Evolutionary conservation across 2,797 vertebrate species (phyloP), one percentile per base, ranked within the genome.

Genomic region (Clarias pachynema): DNA sequence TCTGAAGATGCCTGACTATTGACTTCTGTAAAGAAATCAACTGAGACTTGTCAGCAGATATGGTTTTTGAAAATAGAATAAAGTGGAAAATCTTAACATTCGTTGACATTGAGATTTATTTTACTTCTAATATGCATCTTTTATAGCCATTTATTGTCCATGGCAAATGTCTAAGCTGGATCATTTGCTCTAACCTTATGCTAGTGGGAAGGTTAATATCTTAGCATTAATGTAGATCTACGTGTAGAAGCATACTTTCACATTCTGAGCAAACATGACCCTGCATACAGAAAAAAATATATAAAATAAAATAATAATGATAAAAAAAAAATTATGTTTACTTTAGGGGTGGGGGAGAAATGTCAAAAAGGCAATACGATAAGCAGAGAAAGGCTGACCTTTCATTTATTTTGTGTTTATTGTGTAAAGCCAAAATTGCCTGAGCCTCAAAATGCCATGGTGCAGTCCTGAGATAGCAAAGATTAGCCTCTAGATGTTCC

Each of bases 361-460:
- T 88, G 69, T 87, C 87, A 88, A 88, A 89, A 89, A 87, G 89
- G 81, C 89, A 87, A 86, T 74, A 56, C n/a, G 87, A 90, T 90
- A 89, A 91, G 84, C 74, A 84, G 81, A 84, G 86, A 86, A 90
- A 87, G 87, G 79, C 82, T 89, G 87, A 89, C 88, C 87, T 90
- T 90, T 90, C 83, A n/a, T 86, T 90, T 90, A 87, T 81, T 89
- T 87, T 87, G 84, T 87, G 78, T 82, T 87, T 84, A 87, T 86
- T 87, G 89, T 88, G 87, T 74, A 73, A 86, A 63, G 72, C 44
- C 87, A 86, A 90, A 87, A 88, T 84, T 87, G 89, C 68, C 77
- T 18, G 82, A 87, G 82, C 87, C 85, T 86, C 31, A 44, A 90
- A 90, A 90, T 90, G 89, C 89, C 89, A 90, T 49, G 70, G 74